Conservation (phyloP, 2,113 vertebrate genomes). For the Daphoenositta chrysoptera region DNA sequence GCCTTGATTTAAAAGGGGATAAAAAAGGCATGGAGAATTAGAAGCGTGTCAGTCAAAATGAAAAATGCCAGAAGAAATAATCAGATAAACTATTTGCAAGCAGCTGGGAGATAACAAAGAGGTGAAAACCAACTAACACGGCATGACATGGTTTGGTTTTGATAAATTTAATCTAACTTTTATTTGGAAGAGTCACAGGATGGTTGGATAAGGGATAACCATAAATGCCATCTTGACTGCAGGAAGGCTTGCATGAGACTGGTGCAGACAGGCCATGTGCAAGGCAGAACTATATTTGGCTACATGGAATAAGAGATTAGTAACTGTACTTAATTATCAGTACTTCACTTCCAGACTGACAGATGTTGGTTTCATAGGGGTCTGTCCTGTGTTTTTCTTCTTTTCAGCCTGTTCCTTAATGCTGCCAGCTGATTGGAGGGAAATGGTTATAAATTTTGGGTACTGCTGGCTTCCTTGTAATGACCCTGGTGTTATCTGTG, state of each 20-base stretch:
- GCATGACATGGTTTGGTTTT: not conserved
- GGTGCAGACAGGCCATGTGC: not conserved
- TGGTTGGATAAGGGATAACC: not conserved
- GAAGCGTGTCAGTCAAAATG: rapidly evolving
- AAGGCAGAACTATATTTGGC: not conserved
- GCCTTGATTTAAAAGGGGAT: not conserved
- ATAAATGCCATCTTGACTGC: not conserved
- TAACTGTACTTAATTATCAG: not conserved
- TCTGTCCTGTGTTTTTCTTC: not conserved
- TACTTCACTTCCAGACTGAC: not conserved
- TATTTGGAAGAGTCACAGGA: not conserved
- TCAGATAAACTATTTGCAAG: not conserved
- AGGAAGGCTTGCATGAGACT: not conserved
- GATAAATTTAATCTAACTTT: not conserved
- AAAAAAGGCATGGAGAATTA: not conserved
- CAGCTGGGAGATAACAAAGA: not conserved
- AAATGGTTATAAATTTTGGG: not conserved
- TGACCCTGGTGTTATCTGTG: not conserved
- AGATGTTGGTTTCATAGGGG: not conserved
- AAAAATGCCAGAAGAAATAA: not conserved
- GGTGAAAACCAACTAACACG: not conserved
- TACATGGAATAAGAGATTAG: not conserved
- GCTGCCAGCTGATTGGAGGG: not conserved
- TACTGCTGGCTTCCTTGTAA: not conserved
- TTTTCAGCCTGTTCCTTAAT: not conserved